These are phyloP conservation scores for cattle (Bos taurus) DNA, from an alignment of 2,113 vertebrate species.

Conservation along the genomic window ARS-UCD2.0 NC_037345.1:5957501-5958000, in stretches of 20 bases:
- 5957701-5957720: not conserved
- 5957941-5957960: not conserved
- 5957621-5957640: not conserved
- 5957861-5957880: not conserved
- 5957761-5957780: not conserved
- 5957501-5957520: not conserved
- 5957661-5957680: not conserved
- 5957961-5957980: not conserved
- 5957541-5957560: not conserved
- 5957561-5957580: not conserved
- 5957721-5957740: not conserved
- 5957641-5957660: not conserved
- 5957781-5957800: not conserved
- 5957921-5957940: not conserved
- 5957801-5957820: not conserved
- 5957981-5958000: not conserved
- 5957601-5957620: not conserved
- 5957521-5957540: not conserved
- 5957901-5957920: not conserved
- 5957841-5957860: not conserved
- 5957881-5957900: not conserved
- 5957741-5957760: not conserved
- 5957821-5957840: not conserved
- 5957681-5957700: not conserved
- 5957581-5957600: not conserved